These are phyloP conservation scores for Scatophagus argus DNA, from an alignment of 2,113 vertebrate species.

Conservation along the genomic window DNA sequence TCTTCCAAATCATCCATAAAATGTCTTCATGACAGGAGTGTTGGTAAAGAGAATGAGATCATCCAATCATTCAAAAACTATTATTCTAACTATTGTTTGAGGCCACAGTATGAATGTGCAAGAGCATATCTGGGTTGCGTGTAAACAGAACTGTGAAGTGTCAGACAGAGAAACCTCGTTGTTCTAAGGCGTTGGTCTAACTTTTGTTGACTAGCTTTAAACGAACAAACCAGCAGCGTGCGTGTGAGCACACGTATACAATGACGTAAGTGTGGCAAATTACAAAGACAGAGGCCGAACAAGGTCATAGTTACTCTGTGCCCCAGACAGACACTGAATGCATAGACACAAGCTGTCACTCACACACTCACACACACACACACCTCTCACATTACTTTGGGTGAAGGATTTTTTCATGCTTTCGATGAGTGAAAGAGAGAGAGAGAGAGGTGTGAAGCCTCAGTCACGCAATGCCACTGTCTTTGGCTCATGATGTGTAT, in stretches of 20 bases:
- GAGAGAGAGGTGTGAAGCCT: conserved; percentile 73
- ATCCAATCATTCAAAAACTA: conserved; percentile 64
- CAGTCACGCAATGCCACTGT: conserved; percentile 72
- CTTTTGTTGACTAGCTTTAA: conserved; percentile 6
- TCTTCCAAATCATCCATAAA: conserved; percentile 35
- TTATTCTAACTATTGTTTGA: no score
- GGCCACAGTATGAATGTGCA: conserved; percentile 15
- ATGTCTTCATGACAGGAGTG: conserved; percentile 17
- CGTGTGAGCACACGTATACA: conserved; percentile 13
- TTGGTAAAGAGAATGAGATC: conserved; percentile 48
- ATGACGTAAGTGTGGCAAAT: conserved; percentile 47
- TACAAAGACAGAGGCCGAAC: conserved; percentile 57
- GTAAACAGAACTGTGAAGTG: conserved; percentile 15
- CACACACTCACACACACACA: conserved; percentile 50
- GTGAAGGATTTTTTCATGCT: conserved; percentile 69
- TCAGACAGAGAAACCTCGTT: not conserved
- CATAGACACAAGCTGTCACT: not conserved
- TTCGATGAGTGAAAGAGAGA: conserved; percentile 71
- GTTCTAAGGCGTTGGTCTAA: not conserved
- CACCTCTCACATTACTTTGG: conserved; percentile 72
- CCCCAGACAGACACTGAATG: conserved; percentile 33
- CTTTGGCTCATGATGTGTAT: not conserved
- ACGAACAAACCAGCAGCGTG: conserved; percentile 24
- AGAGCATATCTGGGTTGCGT: not conserved
- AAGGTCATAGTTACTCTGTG: conserved; percentile 54